Base-by-base conservation (phyloP, 2,888 invertebrate species). In the Boloria euphrosyne region DNA sequence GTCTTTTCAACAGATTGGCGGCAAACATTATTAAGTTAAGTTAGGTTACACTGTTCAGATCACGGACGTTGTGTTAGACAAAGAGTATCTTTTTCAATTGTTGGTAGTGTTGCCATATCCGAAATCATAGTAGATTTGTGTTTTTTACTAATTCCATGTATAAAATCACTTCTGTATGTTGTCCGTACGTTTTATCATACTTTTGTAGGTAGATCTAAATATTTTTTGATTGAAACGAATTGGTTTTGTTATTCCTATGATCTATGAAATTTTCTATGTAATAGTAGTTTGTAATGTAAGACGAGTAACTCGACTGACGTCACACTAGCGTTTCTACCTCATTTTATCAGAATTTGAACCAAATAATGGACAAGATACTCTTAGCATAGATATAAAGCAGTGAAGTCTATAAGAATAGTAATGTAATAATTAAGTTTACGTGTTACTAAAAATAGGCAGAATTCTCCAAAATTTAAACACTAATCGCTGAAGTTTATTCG, bases 51-150 rank as follows among this genome's bases (percentile, higher is more conserved):
- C 10, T 7, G 43, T 54, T 61, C 66, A 62, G 67, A 43, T 50
- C 66, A 59, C 62, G 53, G 31, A 59, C 50, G 46, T 67, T 67
- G 67, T 70, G 62, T 68, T 71, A 72, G 76, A 82, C 79, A 74
- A 52, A 76, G 87, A 84, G 88, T 86, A 86, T 86, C 85, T 87
- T 84, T 80, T 85, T 88, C 84, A 73, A 59, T 44, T 47, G 68
- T 68, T 72, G 62, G 58, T 71, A 70, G 73, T 66, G 60, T 64
- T 66, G 66, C 63, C 46, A 65, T 31, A 54, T 58, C 17, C 47
- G 57, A 66, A 61, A 38, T 51, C 16, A 17, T 50, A 18, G 59
- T 46, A 46, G 58, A 44, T 51, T 51, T 43, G 5, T 62, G 27
- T 58, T 16, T 49, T 22, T 59, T 59, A 47, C 47, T 49, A 17